Base-by-base conservation (phyloP, 2,113 vertebrate species). In the Channa maculata region DNA sequence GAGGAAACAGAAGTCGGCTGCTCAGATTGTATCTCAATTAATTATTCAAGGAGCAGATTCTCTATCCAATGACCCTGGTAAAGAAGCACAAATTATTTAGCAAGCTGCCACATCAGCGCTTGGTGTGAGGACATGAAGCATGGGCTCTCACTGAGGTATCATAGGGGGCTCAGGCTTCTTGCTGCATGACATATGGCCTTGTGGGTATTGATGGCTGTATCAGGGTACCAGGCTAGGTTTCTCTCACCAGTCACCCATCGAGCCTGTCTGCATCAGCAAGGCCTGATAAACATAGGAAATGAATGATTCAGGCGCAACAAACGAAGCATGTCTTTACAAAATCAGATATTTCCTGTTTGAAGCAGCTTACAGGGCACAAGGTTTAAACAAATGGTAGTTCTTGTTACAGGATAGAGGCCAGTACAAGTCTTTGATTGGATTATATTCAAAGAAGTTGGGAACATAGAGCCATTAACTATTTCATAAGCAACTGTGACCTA, bases 31-130 rank as follows among this genome's bases (percentile, higher is more conserved):
- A 87, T 92, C 86, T 68, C 37, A 80, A 94, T 94, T 90, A 94
- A 95, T 95, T 93, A 95, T 94, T 94, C 86, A 94, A 70, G 71
- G 55, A 60, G 83, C 82, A 88, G 91, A 93, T 92, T 93, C 86
- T 91, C 90, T 93, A 93, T 92, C 91, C 92, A 91, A 94, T 94
- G 93, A 93, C 92, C 93, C 92, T 63, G 79, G 87, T 93, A 93
- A 94, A 93, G 87, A 93, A 93, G 89, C 91, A 92, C 91, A 93
- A 91, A 94, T 94, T 92, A 94, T 95, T 94, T 94, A 94, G 89
- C 82, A 67, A 92, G 92, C 94, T 93, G 92, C 90, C 93, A 92
- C 90, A 91, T 89, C 85, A 84, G 74, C 68, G 84, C 80, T 89
- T 82, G 83, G 83, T 90, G 86, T 87, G 88, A 82, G 86, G 77